Base-by-base conservation (phyloP, 2,888 invertebrate species). In the Ligdia adustata region DNA sequence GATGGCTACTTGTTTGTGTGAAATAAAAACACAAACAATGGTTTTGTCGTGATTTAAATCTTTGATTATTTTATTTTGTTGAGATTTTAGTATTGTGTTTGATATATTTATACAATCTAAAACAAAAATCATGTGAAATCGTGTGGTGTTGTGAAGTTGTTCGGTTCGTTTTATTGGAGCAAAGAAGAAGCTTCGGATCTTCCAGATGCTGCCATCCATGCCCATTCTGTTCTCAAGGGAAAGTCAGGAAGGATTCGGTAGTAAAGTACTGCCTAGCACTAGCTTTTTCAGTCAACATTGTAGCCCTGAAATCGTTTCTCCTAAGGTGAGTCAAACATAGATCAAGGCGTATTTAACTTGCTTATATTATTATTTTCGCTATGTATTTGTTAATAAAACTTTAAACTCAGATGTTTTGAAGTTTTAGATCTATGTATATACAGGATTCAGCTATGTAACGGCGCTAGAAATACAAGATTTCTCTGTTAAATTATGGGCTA, bases 151-250 rank as follows among this genome's bases (percentile, higher is more conserved):
- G 63, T 60, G 61, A 60, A 68, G 72, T 75, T 69, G 66, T 63
- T 71, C 67, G 65, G 65, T 68, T 61, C 65, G 61, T 66, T 37
- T 37, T 33, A 32, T 44, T 50, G 40, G 39, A 42, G 42, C 67
- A n/a, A n/a, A n/a, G 38, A 14, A 46, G 34, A 39, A 37, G 47
- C 35, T 26, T 47, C 56, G 69, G 55, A 72, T 70, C 69, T 66
- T 71, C 75, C 78, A 82, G 70, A 91, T 91, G 91, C 76, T 91
- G 78, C 91, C 91, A 75, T 91, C 91, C 67, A 91, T 91, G 91
- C 91, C 91, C 46, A 69, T 89, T 54, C 67, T 91, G 65, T 88
- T 87, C 59, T 72, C 82, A 20, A 82, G 84, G 58, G 90, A 90
- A 41, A 91, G 90, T 64, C 88, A 85, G 66, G 90, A 90, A 84